Conservation (phyloP, 2,888 invertebrate species). For the Shargacucullia verbasci region DNA sequence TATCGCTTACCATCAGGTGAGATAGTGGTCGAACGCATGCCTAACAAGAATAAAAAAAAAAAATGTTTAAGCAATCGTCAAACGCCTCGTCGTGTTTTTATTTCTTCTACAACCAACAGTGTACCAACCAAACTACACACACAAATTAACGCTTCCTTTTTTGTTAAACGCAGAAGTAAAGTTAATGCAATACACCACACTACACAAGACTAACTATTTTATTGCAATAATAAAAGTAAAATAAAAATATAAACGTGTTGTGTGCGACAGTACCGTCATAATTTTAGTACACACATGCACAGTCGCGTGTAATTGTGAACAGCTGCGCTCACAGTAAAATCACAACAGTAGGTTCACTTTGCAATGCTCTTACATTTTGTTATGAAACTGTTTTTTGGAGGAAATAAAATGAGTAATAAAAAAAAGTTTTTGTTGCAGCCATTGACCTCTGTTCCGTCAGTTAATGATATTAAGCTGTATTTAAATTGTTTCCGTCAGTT, state of each 20-base stretch:
- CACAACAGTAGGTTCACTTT: conserved; percentile 23
- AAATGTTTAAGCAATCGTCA: neutral
- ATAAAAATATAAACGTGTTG: conserved; percentile 18
- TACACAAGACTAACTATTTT: conserved; percentile 13
- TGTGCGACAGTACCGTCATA: conserved; percentile 20
- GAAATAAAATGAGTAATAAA: conserved; percentile 39
- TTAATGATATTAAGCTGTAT: conserved; percentile 17
- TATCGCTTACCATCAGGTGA: no score
- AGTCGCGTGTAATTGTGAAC: conserved; percentile 25
- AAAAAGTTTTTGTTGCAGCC: conserved; percentile 38
- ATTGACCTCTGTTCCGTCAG: conserved; percentile 41
- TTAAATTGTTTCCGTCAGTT: conserved; percentile 23
- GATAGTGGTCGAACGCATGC: no score
- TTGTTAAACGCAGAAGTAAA: neutral
- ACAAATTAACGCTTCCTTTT: neutral
- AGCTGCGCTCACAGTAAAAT: conserved; percentile 33
- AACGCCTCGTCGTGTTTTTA: neutral
- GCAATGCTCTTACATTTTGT: conserved; percentile 22
- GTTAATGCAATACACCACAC: conserved; percentile 1
- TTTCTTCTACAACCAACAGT: neutral
- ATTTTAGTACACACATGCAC: conserved; percentile 28
- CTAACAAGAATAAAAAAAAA: no score
- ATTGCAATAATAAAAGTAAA: conserved; percentile 18
- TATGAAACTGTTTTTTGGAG: conserved; percentile 28
- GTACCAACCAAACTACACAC: conserved; percentile 2